A percentile compares a stretch with the other conserved stretches of the same genome.
Conservation (phyloP, 2,113 vertebrate genomes). For the Parus major region DNA sequence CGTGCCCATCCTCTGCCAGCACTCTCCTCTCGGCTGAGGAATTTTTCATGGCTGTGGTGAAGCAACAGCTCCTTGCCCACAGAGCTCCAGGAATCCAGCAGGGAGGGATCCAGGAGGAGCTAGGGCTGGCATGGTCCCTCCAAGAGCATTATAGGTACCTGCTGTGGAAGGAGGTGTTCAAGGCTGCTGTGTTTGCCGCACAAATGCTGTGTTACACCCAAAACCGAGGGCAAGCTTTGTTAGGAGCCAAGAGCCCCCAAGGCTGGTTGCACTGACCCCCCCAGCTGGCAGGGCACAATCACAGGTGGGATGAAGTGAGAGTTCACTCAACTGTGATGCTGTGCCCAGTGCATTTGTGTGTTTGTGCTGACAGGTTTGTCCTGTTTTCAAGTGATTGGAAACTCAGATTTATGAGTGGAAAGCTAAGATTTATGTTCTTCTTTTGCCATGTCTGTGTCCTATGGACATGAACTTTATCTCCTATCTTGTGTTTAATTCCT, state of each 20-base stretch:
- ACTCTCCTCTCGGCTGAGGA: neutral
- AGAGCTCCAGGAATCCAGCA: rapidly evolving
- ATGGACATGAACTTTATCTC: neutral
- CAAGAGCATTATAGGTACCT: neutral
- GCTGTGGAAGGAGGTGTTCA: neutral
- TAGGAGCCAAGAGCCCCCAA: neutral
- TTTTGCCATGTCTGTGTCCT: neutral
- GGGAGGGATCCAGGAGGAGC: neutral
- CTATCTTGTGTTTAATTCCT: neutral
- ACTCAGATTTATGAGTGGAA: neutral
- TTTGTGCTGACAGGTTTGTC: neutral
- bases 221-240: neutral
- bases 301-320: rapidly evolving
- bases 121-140: rapidly evolving
- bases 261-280: neutral
- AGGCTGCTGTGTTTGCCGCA: neutral
- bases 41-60: neutral
- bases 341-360: rapidly evolving
- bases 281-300: neutral
- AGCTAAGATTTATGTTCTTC: neutral
- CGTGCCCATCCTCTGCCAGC: rapidly evolving
- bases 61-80: neutral
- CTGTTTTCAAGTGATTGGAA: neutral
- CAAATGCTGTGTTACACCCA: neutral
- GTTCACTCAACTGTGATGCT: too few species aligned